Evolutionary conservation across 1,140 invertebrate genomes (phyloP), one percentile per base, ranked within the genome.

Genomic region (Drosophila kohkoa): DNA sequence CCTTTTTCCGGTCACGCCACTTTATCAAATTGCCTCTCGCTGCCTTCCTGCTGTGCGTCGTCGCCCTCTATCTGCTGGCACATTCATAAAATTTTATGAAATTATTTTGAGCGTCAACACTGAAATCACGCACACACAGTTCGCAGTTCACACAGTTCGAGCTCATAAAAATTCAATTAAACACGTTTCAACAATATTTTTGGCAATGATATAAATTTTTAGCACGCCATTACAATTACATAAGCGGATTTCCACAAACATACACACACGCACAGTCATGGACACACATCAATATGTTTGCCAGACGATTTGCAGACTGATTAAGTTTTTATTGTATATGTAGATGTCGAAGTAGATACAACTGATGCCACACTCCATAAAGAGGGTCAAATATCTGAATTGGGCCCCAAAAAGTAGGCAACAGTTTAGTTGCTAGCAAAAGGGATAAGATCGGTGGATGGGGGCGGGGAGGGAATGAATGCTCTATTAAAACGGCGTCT

Each of bases 121-220:
- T 25, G 46, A 60, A 82, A 76, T 63, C 65, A 77, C 66, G 80
- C 51, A 63, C 51, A 63, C 51, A 32, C 51, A 45, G 10, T 43
- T 43, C 41, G 41, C 41, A 43, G 41, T 54, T 35, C 30, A n/a
- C 51, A 32, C 20, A 8, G 28, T 15, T 54, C 35, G 60, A 59
- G 75, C 79, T 77, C 85, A 88, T 88, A 89, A 89, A 89, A 88
- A 88, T 89, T 88, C 83, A 88, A 88, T 88, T 88, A 88, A 88
- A 88, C 83, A 88, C 85, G 85, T 88, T 89, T 83, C 77, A 54
- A 75, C 80, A 78, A 89, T 88, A 88, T 89, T 89, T 87, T 83
- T 48, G 79, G 80, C 80, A 88, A 70, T 87, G 67, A 88, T 82
- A 87, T 87, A 75, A 87, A 87, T 87, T 88, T 88, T 88, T 83